A percentile compares a stretch with the other conserved stretches of the same genome.
These are phyloP conservation scores for Phyllostomus hastatus DNA, from an alignment of 2,113 vertebrate species.

Conservation along the genomic window DNA sequence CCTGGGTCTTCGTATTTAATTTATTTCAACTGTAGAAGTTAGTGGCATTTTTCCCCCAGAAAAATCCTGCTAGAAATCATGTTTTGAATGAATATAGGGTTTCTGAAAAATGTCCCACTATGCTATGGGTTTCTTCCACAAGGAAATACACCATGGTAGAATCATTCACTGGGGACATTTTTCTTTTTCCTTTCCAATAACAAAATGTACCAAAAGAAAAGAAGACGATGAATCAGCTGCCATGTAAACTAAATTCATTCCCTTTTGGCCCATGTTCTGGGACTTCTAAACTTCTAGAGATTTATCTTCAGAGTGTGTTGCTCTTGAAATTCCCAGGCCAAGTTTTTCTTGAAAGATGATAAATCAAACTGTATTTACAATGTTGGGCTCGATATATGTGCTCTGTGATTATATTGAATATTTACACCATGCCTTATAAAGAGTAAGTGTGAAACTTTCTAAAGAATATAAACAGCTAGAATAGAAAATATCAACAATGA, in stretches of 20 bases:
- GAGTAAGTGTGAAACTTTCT: slow-evolving; percentile 36
- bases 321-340: slow-evolving; percentile 50
- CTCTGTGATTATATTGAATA: background rate
- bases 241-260: background rate
- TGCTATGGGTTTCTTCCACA: background rate
- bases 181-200: background rate
- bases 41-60: background rate
- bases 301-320: slow-evolving; percentile 47
- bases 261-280: background rate
- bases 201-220: slow-evolving; percentile 8
- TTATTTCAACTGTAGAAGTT: background rate
- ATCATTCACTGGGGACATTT: background rate
- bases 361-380: slow-evolving; percentile 41
- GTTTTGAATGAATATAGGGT: background rate
- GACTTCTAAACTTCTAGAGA: slow-evolving; percentile 19
- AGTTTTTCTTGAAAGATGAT: slow-evolving; percentile 32
- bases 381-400: background rate
- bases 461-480: slow-evolving; percentile 26
- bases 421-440: background rate
- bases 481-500: background rate
- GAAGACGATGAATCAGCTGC: background rate
- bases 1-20: background rate
- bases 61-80: background rate
- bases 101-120: background rate
- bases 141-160: background rate